Conservation (phyloP, 1,140 invertebrate genomes). For the Brachionus calyciflorus region DNA sequence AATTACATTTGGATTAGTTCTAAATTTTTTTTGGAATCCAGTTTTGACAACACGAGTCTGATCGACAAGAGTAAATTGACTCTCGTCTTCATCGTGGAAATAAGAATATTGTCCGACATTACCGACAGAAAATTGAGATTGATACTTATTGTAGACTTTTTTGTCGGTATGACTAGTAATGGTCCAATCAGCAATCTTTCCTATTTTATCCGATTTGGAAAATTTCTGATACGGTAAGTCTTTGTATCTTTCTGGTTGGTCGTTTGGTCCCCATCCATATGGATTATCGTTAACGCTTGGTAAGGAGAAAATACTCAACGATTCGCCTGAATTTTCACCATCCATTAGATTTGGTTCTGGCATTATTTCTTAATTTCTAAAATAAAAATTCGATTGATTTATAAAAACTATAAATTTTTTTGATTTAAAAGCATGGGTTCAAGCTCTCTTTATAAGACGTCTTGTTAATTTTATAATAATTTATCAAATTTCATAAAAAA, state of each 20-base stretch:
- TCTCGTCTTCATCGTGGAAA: constrained; percentile 96
- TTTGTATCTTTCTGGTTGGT: constrained; percentile 87
- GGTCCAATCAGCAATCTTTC: constrained; percentile 97
- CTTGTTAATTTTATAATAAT: background rate
- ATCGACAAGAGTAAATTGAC: constrained; percentile 70
- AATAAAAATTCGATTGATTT: background rate
- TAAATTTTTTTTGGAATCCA: constrained; percentile 34
- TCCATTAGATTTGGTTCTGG: background rate
- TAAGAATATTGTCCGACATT: constrained; percentile 91
- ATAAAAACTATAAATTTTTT: background rate
- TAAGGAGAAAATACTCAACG: constrained; percentile 13
- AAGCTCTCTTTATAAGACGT: too few species aligned
- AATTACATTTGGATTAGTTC: constrained; percentile 31
- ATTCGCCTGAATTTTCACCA: background rate
- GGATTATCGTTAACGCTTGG: constrained; percentile 76
- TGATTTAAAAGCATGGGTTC: background rate
- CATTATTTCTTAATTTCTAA: background rate
- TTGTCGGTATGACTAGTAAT: constrained; percentile 89
- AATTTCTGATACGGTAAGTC: constrained; percentile 98
- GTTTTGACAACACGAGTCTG: constrained; percentile 13
- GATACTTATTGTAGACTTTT: constrained; percentile 89
- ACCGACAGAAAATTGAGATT: constrained; percentile 78
- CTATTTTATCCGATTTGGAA: constrained; percentile 90
- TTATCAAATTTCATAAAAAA: constrained; percentile 15
- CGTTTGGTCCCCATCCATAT: constrained; percentile 89